Evolutionary conservation across 2,888 invertebrate species (phyloP).

Genomic region (Gandaritis pyraliata): DNA sequence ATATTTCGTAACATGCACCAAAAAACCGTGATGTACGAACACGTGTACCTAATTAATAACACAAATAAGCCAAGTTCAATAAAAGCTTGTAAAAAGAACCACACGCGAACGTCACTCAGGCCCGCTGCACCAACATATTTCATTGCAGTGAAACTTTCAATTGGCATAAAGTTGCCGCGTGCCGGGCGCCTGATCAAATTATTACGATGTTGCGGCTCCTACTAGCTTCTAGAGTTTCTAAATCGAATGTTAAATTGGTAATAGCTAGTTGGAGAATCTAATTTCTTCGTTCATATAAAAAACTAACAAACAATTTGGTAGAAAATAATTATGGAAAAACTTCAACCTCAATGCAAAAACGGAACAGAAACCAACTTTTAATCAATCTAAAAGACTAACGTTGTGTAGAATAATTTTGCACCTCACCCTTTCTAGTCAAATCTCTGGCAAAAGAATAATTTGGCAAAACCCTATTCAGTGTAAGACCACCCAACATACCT

Average conservation of each 20-base stretch:
- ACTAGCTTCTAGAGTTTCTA: slow-evolving; percentile 40
- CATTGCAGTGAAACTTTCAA: slow-evolving; percentile 66
- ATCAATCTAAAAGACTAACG: too few species aligned
- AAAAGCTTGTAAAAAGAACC: slow-evolving; percentile 18
- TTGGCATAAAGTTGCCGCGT: slow-evolving; percentile 47
- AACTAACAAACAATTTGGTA: background rate
- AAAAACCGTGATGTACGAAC: too few species aligned
- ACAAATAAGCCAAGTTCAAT: slow-evolving; percentile 1
- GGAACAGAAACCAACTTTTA: too few species aligned
- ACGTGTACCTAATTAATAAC: background rate
- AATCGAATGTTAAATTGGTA: background rate
- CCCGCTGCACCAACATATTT: slow-evolving; percentile 74
- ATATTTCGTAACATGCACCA: too few species aligned
- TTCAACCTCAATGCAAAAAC: too few species aligned
- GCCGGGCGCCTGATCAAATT: slow-evolving; percentile 78
- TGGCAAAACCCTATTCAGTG: slow-evolving; percentile 16
- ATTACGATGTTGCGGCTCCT: slow-evolving; percentile 75
- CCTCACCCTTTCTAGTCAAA: background rate
- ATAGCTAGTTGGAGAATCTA: background rate
- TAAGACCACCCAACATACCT: slow-evolving; percentile 51
- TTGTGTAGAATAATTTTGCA: too few species aligned
- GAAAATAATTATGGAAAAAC: too few species aligned
- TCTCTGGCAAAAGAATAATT: slow-evolving; percentile 4
- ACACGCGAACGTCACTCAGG: slow-evolving; percentile 59
- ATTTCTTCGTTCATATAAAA: background rate